Evolutionary conservation across 23 tunicate species (phyloP), one percentile per base, ranked within the genome.

Genomic region (Ciona savignyi): DNA sequence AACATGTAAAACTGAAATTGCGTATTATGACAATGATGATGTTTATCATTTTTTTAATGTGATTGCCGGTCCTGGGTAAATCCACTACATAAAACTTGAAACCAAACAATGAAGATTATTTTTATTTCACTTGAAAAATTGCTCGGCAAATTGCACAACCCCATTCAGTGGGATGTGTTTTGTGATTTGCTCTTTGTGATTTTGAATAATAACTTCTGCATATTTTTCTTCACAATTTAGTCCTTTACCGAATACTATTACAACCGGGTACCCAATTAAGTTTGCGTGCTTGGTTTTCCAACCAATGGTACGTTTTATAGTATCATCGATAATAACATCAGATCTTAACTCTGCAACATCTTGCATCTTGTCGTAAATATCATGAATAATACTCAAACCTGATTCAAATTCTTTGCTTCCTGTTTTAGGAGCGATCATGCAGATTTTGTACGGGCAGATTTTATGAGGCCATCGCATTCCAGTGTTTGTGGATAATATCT

Each of bases 41-140:
- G 81, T 93, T 42, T 86, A 80, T 65, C 94, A 93, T 35, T 93
- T 93, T 70, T 93, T 86, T 67, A 93, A 93, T 60, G 98, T 93
- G 27, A 27, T 93, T 22, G 80, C 93, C 0, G 84, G 93, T 2
- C 84, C 84, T 60, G 79, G 83, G 11, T 87, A 72, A 26, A 33
- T n/a, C 11, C 11, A 31, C 4, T 27, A 24, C 4, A 29, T 68
- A 25, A 4, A 29, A 68, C 9, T 9, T 23, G 6, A 9, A 4
- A n/a, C 6, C 27, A 63, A 4, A 63, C 27, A 23, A 63, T 4
- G 9, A 42, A 9, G 11, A 42, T 42, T 9, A n/a, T n/a, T n/a
- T n/a, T n/a, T n/a, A n/a, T n/a, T 42, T 42, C 56, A 42, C n/a
- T n/a, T n/a, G 15, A 42, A 42, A 15, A 6, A 42, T 6, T 42